Conservation (phyloP, 2,888 invertebrate species). For the Kryphioiulus occultus region DNA sequence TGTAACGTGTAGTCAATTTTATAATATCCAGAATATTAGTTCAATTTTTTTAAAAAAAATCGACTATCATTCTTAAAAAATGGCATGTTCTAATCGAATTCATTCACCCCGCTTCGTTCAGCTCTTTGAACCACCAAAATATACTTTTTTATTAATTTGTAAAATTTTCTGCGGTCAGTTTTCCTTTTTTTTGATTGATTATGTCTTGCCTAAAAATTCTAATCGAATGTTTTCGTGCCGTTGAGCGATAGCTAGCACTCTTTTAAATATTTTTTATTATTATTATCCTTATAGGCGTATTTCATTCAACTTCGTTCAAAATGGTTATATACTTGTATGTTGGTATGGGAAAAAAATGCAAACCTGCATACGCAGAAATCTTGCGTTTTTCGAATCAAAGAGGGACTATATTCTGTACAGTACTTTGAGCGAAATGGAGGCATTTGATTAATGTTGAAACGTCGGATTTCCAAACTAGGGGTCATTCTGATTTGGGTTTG, state of each 20-base stretch:
- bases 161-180: conserved; percentile 15
- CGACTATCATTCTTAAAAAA: not conserved
- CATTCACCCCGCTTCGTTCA: not conserved
- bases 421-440: not conserved
- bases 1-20: not conserved
- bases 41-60: no score
- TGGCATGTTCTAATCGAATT: not conserved
- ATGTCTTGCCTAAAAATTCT: not conserved
- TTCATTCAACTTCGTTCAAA: conserved; percentile 7
- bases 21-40: no score
- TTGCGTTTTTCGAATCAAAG: conserved; percentile 4
- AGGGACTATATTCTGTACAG: not conserved
- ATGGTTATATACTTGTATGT: not conserved
- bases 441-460: conserved; percentile 9
- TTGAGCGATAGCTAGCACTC: not conserved
- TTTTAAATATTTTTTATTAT: not conserved
- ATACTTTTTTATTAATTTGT: not conserved
- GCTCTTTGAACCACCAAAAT: not conserved
- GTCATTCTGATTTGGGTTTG: not conserved
- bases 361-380: not conserved
- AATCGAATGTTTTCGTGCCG: conserved; percentile 20
- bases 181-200: conserved; percentile 26
- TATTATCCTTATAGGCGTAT: not conserved
- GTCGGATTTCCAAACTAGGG: not conserved
- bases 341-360: not conserved